Base-by-base conservation (phyloP, 2,888 invertebrate species). In the Torymus texanus region DNA sequence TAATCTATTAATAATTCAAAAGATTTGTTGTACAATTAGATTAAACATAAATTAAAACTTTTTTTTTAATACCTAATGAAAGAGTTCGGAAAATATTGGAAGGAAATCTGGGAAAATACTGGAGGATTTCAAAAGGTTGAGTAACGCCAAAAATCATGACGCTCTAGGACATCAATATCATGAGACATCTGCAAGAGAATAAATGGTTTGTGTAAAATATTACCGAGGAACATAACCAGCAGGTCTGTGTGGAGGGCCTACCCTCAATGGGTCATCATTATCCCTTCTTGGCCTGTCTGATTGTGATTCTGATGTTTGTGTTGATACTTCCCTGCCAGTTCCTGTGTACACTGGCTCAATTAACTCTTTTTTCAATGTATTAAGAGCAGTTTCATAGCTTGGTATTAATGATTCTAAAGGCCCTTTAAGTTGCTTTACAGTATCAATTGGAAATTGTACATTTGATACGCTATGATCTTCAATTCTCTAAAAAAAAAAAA, bases 321-420 rank as follows among this genome's bases (percentile, higher is more conserved):
- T 90, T 13, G 91, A 89, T 24, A 84, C 87, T 29, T 91, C 92
- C 11, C 90, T 84, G 16, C 88, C 90, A 13, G 63, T 83, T 2
- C 90, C 89, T 0, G 91, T 91, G 56, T 84, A 81, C n/a, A 94
- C 92, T 65, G 93, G 93, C n/a, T 94, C 93, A 70, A 95, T 91
- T 0, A 96, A 90, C 82, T 95, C 94, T 73, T 92, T 92, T 85
- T 93, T 93, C 65, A 95, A 91, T 72, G 92, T 92, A 78, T 93
- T 92, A 82, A 94, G 91, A 2, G 95, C 88, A 29, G 92, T 92
- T 77, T 92, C 92, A 85, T 94, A 91, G n/a, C 90, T 92, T 2
- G 95, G 95, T 71, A 96, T 91, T 88, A 95, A 88, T 71, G 92
- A 91, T 58, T 92, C 92, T 81, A 96, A 91, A 2, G 91, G 84